Evolutionary conservation across 2,797 vertebrate species (phyloP).

Genomic region (Cyclura pinguis): DNA sequence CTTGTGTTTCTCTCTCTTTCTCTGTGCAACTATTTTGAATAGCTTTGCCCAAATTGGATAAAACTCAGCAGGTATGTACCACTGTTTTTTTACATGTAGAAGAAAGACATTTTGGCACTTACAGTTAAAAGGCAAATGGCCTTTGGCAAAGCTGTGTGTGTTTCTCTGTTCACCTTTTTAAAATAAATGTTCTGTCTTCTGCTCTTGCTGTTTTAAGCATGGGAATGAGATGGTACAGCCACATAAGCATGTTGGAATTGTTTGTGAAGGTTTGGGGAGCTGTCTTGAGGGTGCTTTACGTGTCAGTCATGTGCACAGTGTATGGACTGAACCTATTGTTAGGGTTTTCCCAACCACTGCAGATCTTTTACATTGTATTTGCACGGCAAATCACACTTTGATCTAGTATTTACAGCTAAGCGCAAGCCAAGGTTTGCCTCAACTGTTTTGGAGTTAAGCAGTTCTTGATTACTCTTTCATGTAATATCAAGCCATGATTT

Average conservation of each 20-base stretch:
- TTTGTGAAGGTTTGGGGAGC: not conserved
- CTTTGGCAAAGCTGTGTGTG: not conserved
- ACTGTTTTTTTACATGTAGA: not conserved
- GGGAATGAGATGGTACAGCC: not conserved
- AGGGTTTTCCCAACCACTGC: not conserved
- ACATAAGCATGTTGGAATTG: not conserved
- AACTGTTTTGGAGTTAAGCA: no score
- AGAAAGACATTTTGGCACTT: constrained; percentile 10
- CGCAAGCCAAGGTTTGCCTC: not conserved
- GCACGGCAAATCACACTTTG: not conserved
- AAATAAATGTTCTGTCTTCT: not conserved
- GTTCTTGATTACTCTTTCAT: not conserved
- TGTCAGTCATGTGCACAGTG: not conserved
- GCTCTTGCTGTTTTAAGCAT: not conserved
- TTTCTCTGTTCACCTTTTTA: no score
- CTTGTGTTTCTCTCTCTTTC: constrained; percentile 5
- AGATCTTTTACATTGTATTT: not conserved
- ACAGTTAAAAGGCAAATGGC: not conserved
- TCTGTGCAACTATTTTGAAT: constrained; percentile 15
- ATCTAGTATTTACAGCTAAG: not conserved
- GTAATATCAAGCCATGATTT: not conserved
- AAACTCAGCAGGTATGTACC: constrained; percentile 8
- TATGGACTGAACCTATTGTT: not conserved
- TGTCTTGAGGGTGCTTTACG: not conserved
- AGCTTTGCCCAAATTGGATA: not conserved